Evolutionary conservation across 2,113 vertebrate genomes (phyloP).

Genomic region (Oryzias curvinotus): DNA sequence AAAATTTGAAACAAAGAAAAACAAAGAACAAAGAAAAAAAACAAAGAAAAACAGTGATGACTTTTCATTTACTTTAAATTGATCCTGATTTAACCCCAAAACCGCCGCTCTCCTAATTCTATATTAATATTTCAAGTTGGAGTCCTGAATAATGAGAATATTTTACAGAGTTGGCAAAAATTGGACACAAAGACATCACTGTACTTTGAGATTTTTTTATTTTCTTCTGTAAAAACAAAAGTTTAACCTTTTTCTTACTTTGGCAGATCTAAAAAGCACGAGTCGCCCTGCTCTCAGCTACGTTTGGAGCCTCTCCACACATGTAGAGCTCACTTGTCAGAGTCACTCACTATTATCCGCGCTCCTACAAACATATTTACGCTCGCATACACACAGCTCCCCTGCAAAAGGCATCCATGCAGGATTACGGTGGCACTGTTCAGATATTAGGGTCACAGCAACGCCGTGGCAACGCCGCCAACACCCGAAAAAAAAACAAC

Average conservation of each 20-base stretch:
- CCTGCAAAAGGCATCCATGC: slow-evolving; percentile 37
- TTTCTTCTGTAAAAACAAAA: slow-evolving; percentile 54
- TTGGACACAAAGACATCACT: slow-evolving; percentile 4
- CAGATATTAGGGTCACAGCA: slow-evolving; percentile 62
- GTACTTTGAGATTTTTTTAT: slow-evolving; percentile 52
- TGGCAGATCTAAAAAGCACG: slow-evolving; percentile 48
- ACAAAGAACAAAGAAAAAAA: no score
- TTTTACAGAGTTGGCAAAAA: not conserved
- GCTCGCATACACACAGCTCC: slow-evolving; percentile 32
- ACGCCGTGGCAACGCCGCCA: slow-evolving; percentile 52
- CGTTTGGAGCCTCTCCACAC: slow-evolving; percentile 44
- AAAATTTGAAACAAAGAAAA: no score
- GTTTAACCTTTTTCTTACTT: slow-evolving; percentile 40
- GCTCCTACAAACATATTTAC: slow-evolving; percentile 29
- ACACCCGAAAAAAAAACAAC: slow-evolving; percentile 30
- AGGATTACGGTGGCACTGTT: slow-evolving; percentile 50
- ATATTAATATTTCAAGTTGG: no score
- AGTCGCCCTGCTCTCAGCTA: slow-evolving; percentile 42
- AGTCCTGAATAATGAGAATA: no score
- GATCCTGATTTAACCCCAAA: no score
- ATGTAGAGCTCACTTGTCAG: slow-evolving; percentile 51
- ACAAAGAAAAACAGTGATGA: no score
- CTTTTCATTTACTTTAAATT: no score
- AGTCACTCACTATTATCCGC: slow-evolving; percentile 34
- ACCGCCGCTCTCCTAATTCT: no score